Evolutionary conservation across 2,113 vertebrate genomes (phyloP), one percentile per base, ranked within the genome.

Genomic region (Dolichallabes microphthalmus): DNA sequence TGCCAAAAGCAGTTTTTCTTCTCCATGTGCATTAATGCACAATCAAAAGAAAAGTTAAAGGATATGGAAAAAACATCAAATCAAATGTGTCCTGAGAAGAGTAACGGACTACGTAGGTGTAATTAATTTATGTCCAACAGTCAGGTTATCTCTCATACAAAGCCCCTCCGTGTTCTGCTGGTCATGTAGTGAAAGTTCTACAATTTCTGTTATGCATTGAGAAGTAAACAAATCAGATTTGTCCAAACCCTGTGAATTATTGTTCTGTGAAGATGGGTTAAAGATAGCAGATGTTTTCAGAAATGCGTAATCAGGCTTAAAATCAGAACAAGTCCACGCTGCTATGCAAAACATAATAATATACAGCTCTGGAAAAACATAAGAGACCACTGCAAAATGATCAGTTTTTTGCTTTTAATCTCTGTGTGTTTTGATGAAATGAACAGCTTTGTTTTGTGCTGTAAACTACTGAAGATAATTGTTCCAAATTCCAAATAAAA

Each of bases 1-100:
- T 77, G 75, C 45, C 73, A 53, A 53, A 76, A 76, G 50, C 73
- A 27, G 73, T 76, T 25, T 17, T 15, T 53, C 27, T 76, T 45
- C 13, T 27, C 8, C 14, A 19, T 27, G 45, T 15, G 45, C 14
- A 7, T 77, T 75, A 53, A 75, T 75, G 45, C 45, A 27, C 15
- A 75, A 53, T 15, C 45, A 27, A 73, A 45, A 73, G 35, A 11
- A 73, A 73, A 13, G 39, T 50, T 20, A 22, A 22, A 14, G 71
- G 39, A 5, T 25, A 74, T 71, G 68, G 32, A 50, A 14, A 45
- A 50, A 50, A 11, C 71, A 74, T 50, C 39, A 53, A 75, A 10
- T 52, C 22, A 53, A 75, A n/a, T 2, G 5, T 50, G 71, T 75
- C 12, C 25, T 75, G 73, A 53, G 15, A 27, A 25, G 39, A 22